Conservation (phyloP, 2,113 vertebrate genomes). For the Ovis canadensis region DNA sequence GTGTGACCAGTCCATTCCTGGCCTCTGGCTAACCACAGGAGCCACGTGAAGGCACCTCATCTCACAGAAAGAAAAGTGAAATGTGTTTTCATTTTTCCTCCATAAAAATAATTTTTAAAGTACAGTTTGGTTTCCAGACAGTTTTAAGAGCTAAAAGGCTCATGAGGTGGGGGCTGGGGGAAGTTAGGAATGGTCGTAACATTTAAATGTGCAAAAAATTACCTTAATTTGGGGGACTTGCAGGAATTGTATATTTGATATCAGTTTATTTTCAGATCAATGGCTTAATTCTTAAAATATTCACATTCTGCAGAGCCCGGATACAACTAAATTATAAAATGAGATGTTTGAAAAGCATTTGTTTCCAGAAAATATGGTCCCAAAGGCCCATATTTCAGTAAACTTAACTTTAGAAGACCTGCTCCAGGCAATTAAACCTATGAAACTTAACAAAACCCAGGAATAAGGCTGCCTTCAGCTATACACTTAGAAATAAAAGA, state of each 20-base stretch:
- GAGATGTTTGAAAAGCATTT: slow-evolving; percentile 67
- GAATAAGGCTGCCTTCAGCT: slow-evolving; percentile 63
- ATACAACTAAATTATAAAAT: slow-evolving; percentile 62
- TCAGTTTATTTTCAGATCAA: slow-evolving; percentile 52
- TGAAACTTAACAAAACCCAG: slow-evolving; percentile 69
- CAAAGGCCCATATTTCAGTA: slow-evolving; percentile 64
- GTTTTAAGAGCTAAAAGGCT: slow-evolving; percentile 60
- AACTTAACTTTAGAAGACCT: slow-evolving; percentile 71
- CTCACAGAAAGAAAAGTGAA: slow-evolving; percentile 55
- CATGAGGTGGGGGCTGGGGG: neutral
- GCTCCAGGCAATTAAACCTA: slow-evolving; percentile 68
- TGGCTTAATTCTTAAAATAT: slow-evolving; percentile 45
- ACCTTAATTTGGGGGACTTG: slow-evolving; percentile 35
- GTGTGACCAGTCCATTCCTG: too few relatives aligned
- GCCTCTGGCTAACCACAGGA: neutral
- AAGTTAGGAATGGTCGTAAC: slow-evolving; percentile 11
- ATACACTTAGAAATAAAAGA: slow-evolving; percentile 48
- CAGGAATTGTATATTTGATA: slow-evolving; percentile 40
- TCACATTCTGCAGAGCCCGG: slow-evolving; percentile 30
- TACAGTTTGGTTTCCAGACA: slow-evolving; percentile 52
- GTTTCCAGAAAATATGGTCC: slow-evolving; percentile 38
- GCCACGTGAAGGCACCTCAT: neutral
- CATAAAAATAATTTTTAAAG: slow-evolving; percentile 66
- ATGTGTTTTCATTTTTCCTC: slow-evolving; percentile 42
- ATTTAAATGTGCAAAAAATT: slow-evolving; percentile 59